Base-by-base conservation (phyloP, 2,797 vertebrate species). In the Gadopsis bispinosus region DNA sequence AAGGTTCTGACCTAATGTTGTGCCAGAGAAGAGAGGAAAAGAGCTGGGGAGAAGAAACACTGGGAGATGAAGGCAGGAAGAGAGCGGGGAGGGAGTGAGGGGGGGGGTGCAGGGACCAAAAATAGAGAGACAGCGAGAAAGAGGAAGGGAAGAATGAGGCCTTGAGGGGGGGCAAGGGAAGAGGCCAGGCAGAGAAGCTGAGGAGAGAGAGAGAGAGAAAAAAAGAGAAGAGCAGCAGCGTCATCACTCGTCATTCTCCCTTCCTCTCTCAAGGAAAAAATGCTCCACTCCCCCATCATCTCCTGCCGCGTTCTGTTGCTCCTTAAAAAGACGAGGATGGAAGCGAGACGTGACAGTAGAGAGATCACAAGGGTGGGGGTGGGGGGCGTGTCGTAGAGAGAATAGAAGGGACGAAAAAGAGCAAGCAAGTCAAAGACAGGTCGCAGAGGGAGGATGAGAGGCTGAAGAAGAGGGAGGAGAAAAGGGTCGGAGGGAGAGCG, bases 31-130 rank as follows among this genome's bases (percentile, higher is more conserved):
- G 75, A 87, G 84, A 85, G 90, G 94, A 92, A 90, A 80, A 83
- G 78, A 79, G 65, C 75, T 69, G 39, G 41, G 76, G 81, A 83
- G 76, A 79, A 87, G 84, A 83, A 87, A 89, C 68, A 74, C 65
- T 76, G 81, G 80, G 83, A 85, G 87, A 87, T 67, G 85, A 81
- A 74, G 80, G 59, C 88, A 90, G 97, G 96, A 93, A 97, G 87
- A 82, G 80, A 66, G 66, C 81, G 73, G 53, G 82, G 84, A 47
- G 54, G 67, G 53, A 5, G n/a, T n/a, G n/a, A n/a, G 66, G 17
- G 19, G 26, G 59, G 58, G 58, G 64, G 54, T 16, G 11, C 22
- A 48, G 66, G 80, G 62, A 87, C 82, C 89, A 73, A 89, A 92
- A 92, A 90, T 90, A 91, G 89, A 91, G 90, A 77, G 83, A 89